These are phyloP conservation scores for Athene noctua DNA, from an alignment of 2,113 vertebrate species.

Conservation along the genomic window DNA sequence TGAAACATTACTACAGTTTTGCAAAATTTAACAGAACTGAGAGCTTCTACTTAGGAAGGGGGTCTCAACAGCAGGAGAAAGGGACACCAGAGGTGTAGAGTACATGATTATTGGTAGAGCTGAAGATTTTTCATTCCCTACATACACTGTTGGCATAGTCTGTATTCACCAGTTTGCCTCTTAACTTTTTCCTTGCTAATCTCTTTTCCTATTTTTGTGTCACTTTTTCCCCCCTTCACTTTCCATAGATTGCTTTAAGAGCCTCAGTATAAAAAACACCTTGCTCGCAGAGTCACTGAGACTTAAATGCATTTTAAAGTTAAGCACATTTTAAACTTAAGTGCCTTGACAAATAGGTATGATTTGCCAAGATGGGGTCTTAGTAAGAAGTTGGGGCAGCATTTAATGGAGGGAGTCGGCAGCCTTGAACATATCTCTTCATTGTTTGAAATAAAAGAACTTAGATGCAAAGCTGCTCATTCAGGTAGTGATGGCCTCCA, in stretches of 20 bases:
- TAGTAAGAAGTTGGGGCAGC: background rate
- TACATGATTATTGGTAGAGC: background rate
- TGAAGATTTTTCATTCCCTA: background rate
- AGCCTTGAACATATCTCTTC: constrained; percentile 48
- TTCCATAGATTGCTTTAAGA: background rate
- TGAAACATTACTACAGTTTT: background rate
- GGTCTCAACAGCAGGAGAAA: background rate
- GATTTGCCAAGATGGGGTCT: background rate
- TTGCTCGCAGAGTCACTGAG: background rate
- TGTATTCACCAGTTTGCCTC: background rate
- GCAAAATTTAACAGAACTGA: background rate
- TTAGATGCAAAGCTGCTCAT: constrained; percentile 2
- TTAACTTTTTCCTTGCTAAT: background rate
- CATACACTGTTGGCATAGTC: background rate
- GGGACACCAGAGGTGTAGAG: background rate
- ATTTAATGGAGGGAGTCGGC: constrained; percentile 13
- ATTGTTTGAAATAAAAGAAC: constrained; percentile 17
- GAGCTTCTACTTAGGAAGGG: background rate
- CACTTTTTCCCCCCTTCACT: background rate
- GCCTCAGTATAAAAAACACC: background rate
- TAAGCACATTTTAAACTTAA: constrained; percentile 42
- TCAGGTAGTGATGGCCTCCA: constrained; percentile 15
- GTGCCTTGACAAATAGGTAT: background rate
- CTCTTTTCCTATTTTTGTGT: background rate
- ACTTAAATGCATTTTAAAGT: constrained; percentile 19